These are phyloP conservation scores for Poecilia wingei DNA, from an alignment of 2,797 vertebrate genomes.

Conservation along the genomic window DNA sequence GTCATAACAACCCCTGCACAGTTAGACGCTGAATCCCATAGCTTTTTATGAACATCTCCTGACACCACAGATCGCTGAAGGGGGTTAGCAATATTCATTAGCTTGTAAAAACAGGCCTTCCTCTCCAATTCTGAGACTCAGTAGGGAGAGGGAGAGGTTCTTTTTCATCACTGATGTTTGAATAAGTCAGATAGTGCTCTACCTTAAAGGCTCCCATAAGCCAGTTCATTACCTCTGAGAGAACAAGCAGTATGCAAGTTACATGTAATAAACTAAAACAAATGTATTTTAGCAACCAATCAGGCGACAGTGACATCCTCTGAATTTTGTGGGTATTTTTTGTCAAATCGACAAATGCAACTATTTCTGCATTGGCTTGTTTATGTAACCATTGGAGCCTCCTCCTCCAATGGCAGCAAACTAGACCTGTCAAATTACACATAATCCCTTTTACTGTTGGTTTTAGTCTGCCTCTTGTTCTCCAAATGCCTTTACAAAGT, in stretches of 20 bases:
- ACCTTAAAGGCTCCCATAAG: slow-evolving; percentile 70
- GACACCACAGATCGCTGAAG: slow-evolving; percentile 32
- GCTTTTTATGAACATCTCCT: slow-evolving; percentile 9
- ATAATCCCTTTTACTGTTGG: slow-evolving; percentile 52
- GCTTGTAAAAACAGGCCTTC: slow-evolving; percentile 68
- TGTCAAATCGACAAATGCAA: slow-evolving; percentile 46
- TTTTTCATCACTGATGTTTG: slow-evolving; percentile 63
- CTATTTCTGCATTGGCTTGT: slow-evolving; percentile 34
- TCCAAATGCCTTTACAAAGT: slow-evolving; percentile 59
- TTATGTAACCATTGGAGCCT: slow-evolving; percentile 64
- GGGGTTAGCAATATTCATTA: slow-evolving; percentile 57
- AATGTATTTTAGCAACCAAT: slow-evolving; percentile 65
- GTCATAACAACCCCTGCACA: background rate
- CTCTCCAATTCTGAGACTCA: slow-evolving; percentile 42
- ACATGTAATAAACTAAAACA: slow-evolving; percentile 73
- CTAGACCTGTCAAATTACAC: slow-evolving; percentile 64
- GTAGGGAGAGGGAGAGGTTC: slow-evolving; percentile 38
- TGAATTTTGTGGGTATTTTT: slow-evolving; percentile 61
- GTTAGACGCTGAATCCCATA: background rate
- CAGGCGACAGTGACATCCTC: slow-evolving; percentile 50
- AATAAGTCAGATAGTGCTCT: slow-evolving; percentile 60
- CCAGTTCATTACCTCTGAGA: slow-evolving; percentile 61
- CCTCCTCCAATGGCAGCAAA: slow-evolving; percentile 70
- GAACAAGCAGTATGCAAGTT: slow-evolving; percentile 63
- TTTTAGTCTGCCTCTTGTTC: slow-evolving; percentile 48